Conservation (phyloP, 1,140 invertebrate genomes). For the Drosophila watanabei region DNA sequence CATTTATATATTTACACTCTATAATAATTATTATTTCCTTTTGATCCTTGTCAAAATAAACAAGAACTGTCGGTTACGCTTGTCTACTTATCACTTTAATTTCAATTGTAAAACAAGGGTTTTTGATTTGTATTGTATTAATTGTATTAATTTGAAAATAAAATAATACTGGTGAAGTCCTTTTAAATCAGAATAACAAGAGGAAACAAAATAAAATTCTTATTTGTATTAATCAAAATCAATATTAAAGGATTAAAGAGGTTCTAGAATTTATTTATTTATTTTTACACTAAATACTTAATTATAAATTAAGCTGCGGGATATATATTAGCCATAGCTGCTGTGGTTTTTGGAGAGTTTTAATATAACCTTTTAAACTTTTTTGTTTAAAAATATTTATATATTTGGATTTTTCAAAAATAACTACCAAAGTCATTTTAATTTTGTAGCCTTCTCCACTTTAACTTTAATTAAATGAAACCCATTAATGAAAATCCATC, state of each 20-base stretch:
- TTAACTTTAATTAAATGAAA: neutral
- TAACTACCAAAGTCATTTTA: neutral
- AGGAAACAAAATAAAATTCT: neutral
- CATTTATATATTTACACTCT: neutral
- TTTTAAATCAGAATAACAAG: neutral
- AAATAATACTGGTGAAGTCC: neutral
- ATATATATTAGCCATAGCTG: too few species aligned
- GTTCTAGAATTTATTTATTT: too few species aligned
- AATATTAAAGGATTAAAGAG: too few species aligned
- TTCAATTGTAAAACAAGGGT: neutral
- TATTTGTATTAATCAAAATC: neutral
- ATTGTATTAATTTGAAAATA: neutral
- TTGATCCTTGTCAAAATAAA: neutral
- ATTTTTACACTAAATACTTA: too few species aligned
- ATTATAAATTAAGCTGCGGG: too few species aligned
- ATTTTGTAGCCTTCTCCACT: neutral
- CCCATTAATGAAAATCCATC: neutral
- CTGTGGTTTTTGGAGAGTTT: too few species aligned
- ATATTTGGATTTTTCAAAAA: neutral
- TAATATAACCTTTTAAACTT: neutral
- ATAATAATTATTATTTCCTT: neutral
- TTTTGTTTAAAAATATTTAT: neutral
- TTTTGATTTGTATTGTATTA: neutral
- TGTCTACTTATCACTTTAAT: neutral
- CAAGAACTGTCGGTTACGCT: too few species aligned